Conservation (phyloP, 2,113 vertebrate genomes). For the Dasyurus viverrinus region DNA sequence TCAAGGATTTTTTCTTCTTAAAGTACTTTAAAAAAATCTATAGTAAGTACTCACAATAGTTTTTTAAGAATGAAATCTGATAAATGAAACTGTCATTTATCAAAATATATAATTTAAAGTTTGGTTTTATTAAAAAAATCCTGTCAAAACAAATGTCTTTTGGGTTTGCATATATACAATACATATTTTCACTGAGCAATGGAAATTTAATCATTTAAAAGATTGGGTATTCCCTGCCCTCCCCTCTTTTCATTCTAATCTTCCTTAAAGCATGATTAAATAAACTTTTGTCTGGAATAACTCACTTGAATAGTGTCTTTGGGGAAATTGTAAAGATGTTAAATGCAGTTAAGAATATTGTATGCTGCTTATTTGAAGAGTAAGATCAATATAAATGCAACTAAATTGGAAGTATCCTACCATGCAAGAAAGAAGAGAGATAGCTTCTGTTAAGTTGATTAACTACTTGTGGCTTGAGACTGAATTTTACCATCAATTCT, state of each 20-base stretch:
- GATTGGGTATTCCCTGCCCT: neutral
- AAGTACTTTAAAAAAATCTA: neutral
- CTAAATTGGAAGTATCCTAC: neutral
- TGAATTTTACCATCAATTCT: neutral
- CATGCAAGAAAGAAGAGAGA: neutral
- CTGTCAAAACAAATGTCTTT: conserved; percentile 6
- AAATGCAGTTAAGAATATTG: neutral
- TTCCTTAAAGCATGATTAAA: neutral
- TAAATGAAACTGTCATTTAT: neutral
- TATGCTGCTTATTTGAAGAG: neutral
- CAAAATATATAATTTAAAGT: neutral
- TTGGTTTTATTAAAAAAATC: conserved; percentile 39
- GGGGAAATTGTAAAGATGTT: neutral
- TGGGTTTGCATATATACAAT: neutral
- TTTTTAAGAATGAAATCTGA: neutral
- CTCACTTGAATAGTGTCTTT: neutral
- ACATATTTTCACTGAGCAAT: neutral
- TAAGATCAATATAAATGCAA: neutral
- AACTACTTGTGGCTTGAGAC: neutral
- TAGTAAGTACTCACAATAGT: neutral
- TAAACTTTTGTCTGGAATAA: conserved; percentile 3
- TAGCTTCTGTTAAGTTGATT: neutral
- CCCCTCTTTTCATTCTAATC: no score
- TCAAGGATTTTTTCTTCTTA: neutral
- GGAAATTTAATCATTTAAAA: neutral